Base-by-base conservation (phyloP, 2,797 vertebrate genomes). In the Huso huso region DNA sequence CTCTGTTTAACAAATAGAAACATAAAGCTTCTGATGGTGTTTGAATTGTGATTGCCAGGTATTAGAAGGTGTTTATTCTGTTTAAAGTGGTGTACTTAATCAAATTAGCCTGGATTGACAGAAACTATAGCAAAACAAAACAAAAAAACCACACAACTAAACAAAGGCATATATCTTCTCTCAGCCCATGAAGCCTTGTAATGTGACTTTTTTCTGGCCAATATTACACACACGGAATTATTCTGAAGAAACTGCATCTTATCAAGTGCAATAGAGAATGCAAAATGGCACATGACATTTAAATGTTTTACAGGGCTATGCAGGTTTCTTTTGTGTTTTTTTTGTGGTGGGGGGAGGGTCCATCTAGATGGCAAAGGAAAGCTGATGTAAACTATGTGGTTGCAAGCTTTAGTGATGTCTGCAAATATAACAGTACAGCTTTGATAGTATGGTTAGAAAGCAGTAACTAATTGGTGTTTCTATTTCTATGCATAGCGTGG, bases 211-310 rank as follows among this genome's bases (percentile, higher is more conserved):
- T 64, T 65, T 66, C 61, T 57, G 60, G 48, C 65, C 49, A 63
- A 51, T 62, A 61, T 52, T 68, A 70, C 62, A 71, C 71, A 70
- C 67, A 75, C 67, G 68, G 63, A 72, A 66, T 80, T 70, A 62
- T 65, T 79, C 68, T 73, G 71, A 73, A 71, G 74, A 73, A 15
- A 50, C 52, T 62, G 61, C 1, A 70, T 37, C 37, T 72, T 74
- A 61, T 75, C 74, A 74, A 74, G 85, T 88, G 84, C 81, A 88
- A 87, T 89, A 86, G 74, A 80, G 73, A 77, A 82, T 78, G 83
- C 73, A 75, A 75, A 80, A 77, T 77, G 71, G 71, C 70, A 69
- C 78, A 76, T 73, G 75, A 68, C 69, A 77, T 81, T 69, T 73
- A 64, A 78, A 77, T 70, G 74, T 65, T 70, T 78, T 73, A 62